Evolutionary conservation across 2,113 vertebrate species (phyloP).

Genomic region (Sceloporus tristichus): DNA sequence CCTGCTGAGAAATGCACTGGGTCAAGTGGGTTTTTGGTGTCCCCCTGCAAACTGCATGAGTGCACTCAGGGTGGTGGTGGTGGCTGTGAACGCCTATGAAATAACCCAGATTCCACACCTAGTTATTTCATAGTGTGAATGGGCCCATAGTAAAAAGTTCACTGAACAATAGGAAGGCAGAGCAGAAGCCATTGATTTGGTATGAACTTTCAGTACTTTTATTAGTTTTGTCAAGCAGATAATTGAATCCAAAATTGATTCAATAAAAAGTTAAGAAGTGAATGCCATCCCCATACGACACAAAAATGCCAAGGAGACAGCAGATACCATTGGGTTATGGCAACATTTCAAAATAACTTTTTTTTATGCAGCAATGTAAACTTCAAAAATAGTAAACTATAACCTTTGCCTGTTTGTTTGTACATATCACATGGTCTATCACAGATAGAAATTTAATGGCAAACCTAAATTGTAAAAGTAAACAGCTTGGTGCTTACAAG

Average conservation of each 20-base stretch:
- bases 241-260: constrained; percentile 81
- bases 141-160: neutral
- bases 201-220: constrained; percentile 73
- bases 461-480: constrained; percentile 78
- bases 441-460: constrained; percentile 85
- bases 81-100: too few species aligned
- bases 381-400: constrained; percentile 87
- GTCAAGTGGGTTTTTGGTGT: too few species aligned
- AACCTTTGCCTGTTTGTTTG: constrained; percentile 67
- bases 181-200: constrained; percentile 6
- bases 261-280: constrained; percentile 80
- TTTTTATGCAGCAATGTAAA: constrained; percentile 85
- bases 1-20: too few species aligned
- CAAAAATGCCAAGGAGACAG: constrained; percentile 72
- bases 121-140: too few species aligned
- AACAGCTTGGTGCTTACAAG: constrained; percentile 82
- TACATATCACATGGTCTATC: constrained; percentile 81
- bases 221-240: constrained; percentile 82
- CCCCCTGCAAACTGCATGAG: too few species aligned
- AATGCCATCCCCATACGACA: constrained; percentile 73
- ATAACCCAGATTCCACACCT: too few species aligned
- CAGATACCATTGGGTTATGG: constrained; percentile 77
- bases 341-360: constrained; percentile 80
- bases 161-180: constrained; percentile 10
- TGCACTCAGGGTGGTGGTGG: too few species aligned